A percentile compares a stretch with the other conserved stretches of the same genome.
Conservation (phyloP, 2,797 vertebrate genomes). For the Melanogrammus aeglefinus region DNA sequence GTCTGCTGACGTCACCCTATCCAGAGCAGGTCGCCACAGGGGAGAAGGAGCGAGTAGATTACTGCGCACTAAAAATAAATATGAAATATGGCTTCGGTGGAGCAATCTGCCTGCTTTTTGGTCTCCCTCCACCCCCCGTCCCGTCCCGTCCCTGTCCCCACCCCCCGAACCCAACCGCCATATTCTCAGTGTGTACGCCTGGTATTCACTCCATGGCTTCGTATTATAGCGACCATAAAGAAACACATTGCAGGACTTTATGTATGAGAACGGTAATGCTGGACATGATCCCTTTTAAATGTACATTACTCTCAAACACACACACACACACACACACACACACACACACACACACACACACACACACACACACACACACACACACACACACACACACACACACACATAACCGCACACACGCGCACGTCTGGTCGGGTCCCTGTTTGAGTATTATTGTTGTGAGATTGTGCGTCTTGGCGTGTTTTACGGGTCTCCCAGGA, state of each 20-base stretch:
- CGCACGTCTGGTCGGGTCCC: constrained; percentile 59
- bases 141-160: neutral
- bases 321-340: neutral
- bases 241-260: constrained; percentile 19
- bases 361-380: constrained; percentile 29
- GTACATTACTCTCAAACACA: neutral
- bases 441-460: constrained; percentile 79
- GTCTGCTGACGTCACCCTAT: constrained; percentile 64
- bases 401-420: constrained; percentile 28
- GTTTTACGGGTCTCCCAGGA: constrained; percentile 76
- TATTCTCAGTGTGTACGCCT: neutral
- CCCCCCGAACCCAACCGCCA: neutral
- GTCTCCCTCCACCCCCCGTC: neutral
- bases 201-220: neutral
- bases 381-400: neutral
- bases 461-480: constrained; percentile 75
- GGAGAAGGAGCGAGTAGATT: constrained; percentile 53
- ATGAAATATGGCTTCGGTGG: constrained; percentile 61
- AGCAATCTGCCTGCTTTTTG: constrained; percentile 34
- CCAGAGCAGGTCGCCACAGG: constrained; percentile 53
- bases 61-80: constrained; percentile 67
- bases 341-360: constrained; percentile 28
- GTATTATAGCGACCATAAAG: neutral
- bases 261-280: constrained; percentile 28
- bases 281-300: constrained; percentile 46